Evolutionary conservation across 2,113 vertebrate species (phyloP).

Genomic region (Pelmatolapia mariae): DNA sequence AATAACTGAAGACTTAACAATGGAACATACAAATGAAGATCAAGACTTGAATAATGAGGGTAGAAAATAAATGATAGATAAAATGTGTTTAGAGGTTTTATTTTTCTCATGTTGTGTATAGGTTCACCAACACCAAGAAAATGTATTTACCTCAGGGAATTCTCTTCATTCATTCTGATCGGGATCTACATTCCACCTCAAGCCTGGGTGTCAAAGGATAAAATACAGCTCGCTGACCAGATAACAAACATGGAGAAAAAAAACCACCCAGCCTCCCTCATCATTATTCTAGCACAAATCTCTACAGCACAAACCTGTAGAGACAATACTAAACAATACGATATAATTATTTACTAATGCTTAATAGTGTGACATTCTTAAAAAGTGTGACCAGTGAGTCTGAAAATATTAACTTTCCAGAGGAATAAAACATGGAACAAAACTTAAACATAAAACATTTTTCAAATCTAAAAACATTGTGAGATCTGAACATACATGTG

Average conservation of each 20-base stretch:
- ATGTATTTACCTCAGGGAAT: background rate
- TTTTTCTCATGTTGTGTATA: background rate
- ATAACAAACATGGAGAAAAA: accelerated
- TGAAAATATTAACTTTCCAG: background rate
- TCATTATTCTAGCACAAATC: background rate
- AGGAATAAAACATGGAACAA: background rate
- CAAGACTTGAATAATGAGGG: background rate
- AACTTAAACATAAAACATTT: background rate
- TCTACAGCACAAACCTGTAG: background rate
- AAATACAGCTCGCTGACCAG: background rate
- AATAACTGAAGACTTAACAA: background rate
- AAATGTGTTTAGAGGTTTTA: background rate
- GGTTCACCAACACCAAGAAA: background rate
- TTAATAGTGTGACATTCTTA: background rate
- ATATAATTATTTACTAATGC: background rate
- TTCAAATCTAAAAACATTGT: background rate
- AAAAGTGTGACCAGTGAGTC: background rate
- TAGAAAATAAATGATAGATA: background rate
- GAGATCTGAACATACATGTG: background rate
- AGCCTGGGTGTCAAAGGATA: background rate
- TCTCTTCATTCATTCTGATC: background rate
- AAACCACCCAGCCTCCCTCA: background rate
- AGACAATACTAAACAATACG: background rate
- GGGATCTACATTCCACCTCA: background rate
- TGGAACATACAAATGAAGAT: background rate